A percentile compares a stretch with the other conserved stretches of the same genome.
These are phyloP conservation scores for Schizopygopsis pylzovi DNA, from an alignment of 2,797 vertebrate species.

Conservation along the genomic window DNA sequence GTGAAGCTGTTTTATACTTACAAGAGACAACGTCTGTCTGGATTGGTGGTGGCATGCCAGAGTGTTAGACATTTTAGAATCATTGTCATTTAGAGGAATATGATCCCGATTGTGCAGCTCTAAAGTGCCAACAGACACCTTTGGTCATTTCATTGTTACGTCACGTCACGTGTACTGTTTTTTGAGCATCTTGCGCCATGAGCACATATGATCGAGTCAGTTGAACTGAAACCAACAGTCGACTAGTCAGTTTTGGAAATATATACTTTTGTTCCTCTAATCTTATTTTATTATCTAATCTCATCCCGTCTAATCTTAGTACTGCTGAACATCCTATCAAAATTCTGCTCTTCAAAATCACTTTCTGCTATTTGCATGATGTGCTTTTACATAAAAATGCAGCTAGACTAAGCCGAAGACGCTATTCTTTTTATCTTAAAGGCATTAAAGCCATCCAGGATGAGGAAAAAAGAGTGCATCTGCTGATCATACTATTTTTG, in stretches of 20 bases:
- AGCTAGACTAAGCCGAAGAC: neutral
- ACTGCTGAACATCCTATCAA: neutral
- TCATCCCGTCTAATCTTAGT: neutral
- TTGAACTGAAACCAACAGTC: neutral
- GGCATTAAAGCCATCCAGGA: neutral
- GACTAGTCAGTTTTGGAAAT: neutral
- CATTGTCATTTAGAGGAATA: neutral
- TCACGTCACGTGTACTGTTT: neutral
- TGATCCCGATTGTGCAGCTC: neutral
- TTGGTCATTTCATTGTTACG: neutral
- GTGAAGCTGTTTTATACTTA: neutral
- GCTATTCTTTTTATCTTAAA: constrained; percentile 9
- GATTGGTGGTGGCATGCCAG: neutral
- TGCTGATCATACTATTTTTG: constrained; percentile 47
- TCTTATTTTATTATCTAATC: neutral
- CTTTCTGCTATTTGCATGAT: neutral
- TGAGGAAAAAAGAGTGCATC: constrained; percentile 28
- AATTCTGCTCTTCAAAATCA: neutral
- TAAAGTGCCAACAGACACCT: neutral
- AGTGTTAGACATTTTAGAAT: neutral
- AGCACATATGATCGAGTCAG: neutral
- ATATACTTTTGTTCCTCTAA: neutral
- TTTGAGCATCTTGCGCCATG: neutral
- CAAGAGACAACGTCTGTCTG: neutral
- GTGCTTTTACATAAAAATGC: neutral